These are phyloP conservation scores for Pseudolycoriella hygida DNA, from an alignment of 2,888 invertebrate species.

Conservation along the genomic window DNA sequence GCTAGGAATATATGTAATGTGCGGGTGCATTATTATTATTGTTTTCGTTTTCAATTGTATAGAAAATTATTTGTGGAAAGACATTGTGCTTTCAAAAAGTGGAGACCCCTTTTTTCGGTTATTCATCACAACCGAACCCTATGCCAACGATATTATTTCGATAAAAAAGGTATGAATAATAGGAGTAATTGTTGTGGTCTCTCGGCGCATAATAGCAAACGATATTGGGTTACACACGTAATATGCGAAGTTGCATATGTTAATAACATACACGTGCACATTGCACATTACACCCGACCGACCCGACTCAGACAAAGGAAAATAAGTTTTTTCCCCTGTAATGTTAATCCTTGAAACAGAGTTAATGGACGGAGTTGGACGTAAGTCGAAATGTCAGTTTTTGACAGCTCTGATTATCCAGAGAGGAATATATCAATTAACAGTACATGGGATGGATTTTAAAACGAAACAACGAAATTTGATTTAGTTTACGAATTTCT, in stretches of 20 bases:
- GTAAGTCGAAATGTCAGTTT: constrained; percentile 6
- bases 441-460: not conserved
- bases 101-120: too few relatives aligned
- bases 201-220: not conserved
- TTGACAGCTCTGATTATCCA: constrained; percentile 2
- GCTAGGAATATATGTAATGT: too few relatives aligned
- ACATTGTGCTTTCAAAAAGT: too few relatives aligned
- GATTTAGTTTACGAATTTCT: not conserved
- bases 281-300: not conserved
- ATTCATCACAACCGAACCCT: too few relatives aligned
- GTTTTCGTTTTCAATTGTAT: too few relatives aligned
- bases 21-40: too few relatives aligned
- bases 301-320: not conserved
- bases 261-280: not conserved
- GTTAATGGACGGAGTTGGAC: not conserved
- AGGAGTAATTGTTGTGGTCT: constrained; percentile 3
- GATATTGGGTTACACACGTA: not conserved
- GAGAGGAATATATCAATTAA: not conserved
- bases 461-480: not conserved
- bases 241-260: not conserved
- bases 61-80: too few relatives aligned
- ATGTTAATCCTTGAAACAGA: not conserved
- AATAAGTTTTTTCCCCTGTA: not conserved
- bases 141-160: too few relatives aligned
- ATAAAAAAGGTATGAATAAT: not conserved